Percentiles rank a stretch among this genome's conserved stretches.
These are phyloP conservation scores for Sinonovacula constricta DNA, from an alignment of 1,140 invertebrate genomes.

Conservation along the genomic window DNA sequence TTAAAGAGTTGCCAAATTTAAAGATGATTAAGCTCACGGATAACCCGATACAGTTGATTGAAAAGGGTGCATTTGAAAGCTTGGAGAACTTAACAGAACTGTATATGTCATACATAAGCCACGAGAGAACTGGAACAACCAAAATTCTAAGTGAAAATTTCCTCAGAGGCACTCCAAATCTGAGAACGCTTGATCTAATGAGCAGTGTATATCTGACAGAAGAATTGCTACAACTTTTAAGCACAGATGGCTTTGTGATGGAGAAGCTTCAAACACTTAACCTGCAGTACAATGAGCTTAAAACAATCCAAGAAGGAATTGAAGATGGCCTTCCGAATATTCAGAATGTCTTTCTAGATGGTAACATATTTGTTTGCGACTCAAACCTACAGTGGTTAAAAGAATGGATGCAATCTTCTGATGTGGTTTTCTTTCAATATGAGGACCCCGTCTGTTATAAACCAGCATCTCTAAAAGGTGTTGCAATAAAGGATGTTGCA, in stretches of 20 bases:
- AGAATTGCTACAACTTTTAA: constrained; percentile 81
- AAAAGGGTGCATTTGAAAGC: constrained; percentile 71
- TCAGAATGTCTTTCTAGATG: constrained; percentile 76
- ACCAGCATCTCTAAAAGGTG: constrained; percentile 60
- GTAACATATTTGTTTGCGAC: constrained; percentile 79
- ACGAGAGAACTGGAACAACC: constrained; percentile 43
- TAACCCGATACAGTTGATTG: constrained; percentile 77
- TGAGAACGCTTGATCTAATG: constrained; percentile 86
- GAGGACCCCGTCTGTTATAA: constrained; percentile 63
- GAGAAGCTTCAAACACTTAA: constrained; percentile 82
- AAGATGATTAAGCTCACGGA: constrained; percentile 79
- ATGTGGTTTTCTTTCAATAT: constrained; percentile 67
- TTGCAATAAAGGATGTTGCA: not conserved
- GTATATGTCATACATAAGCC: constrained; percentile 83
- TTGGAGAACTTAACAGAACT: constrained; percentile 80
- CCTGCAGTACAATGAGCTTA: constrained; percentile 83
- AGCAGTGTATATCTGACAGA: constrained; percentile 85
- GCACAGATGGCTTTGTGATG: constrained; percentile 66
- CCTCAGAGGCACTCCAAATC: constrained; percentile 72
- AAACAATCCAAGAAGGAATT: constrained; percentile 84
- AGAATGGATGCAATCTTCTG: constrained; percentile 74
- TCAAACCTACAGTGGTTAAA: constrained; percentile 75
- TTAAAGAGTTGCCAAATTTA: constrained; percentile 76
- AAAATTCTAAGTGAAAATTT: constrained; percentile 77
- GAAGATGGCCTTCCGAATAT: constrained; percentile 85